Evolutionary conservation across 1,140 invertebrate species (phyloP).

Genomic region (Pachyrhynchus sulphureomaculatus): DNA sequence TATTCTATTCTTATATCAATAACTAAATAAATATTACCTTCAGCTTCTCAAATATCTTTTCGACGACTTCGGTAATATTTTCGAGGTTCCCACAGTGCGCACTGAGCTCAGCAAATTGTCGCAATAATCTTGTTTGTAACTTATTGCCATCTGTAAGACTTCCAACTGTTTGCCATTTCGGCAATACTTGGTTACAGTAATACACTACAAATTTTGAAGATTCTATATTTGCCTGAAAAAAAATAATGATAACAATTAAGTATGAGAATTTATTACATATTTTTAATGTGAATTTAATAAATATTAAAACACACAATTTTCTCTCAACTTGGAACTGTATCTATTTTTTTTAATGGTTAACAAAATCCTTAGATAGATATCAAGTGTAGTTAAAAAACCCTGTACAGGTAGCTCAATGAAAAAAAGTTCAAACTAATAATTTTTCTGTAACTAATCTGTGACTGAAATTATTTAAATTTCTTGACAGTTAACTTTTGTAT

Average conservation of each 20-base stretch:
- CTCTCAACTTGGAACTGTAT: too few relatives aligned
- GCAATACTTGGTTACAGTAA: constrained; percentile 83
- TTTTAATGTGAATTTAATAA: background rate
- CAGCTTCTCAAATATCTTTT: constrained; percentile 73
- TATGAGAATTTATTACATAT: background rate
- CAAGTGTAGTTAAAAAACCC: too few relatives aligned
- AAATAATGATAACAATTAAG: background rate
- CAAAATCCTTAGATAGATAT: too few relatives aligned
- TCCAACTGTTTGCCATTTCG: constrained; percentile 60
- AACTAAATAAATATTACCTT: constrained; percentile 58
- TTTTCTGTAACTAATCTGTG: too few relatives aligned
- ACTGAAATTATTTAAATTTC: too few relatives aligned
- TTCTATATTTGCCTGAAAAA: constrained; percentile 77
- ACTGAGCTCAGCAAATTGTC: constrained; percentile 84
- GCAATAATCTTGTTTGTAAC: constrained; percentile 78
- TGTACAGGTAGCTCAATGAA: too few relatives aligned
- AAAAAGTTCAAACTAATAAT: too few relatives aligned
- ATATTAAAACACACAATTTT: too few relatives aligned
- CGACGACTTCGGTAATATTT: constrained; percentile 71
- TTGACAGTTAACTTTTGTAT: too few relatives aligned
- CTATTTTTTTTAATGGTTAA: too few relatives aligned
- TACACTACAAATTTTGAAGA: constrained; percentile 85
- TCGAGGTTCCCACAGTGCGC: constrained; percentile 74
- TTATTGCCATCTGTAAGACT: constrained; percentile 66
- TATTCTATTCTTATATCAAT: too few relatives aligned